Base-by-base conservation (phyloP, 2,113 vertebrate genomes). In the Nothocercus julius region DNA sequence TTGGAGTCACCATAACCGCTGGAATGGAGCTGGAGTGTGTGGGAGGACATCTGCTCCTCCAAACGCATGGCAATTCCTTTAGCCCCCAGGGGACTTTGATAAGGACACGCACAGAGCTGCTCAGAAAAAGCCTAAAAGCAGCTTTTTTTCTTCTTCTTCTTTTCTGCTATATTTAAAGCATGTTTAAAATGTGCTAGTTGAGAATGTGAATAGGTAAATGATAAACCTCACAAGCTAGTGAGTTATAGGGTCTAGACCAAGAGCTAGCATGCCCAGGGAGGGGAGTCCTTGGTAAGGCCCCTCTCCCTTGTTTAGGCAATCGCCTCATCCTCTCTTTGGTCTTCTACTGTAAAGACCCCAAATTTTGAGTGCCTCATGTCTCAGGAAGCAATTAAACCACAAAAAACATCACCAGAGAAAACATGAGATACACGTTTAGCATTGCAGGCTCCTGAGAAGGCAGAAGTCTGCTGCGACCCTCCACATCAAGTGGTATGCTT, bases 341-440 rank as follows among this genome's bases (percentile, higher is more conserved):
- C 58, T 44, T 45, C 11, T 8, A 14, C 44, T 5, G 28, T 6
- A 17, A 5, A 27, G 28, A 4, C 0, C 32, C 34, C 10, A 28
- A 54, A 13, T 18, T 13, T 42, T 18, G 27, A 12, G 62, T 19
- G 24, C 30, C 14, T 19, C 1, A 3, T 24, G 42, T 45, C 34
- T 45, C 11, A 4, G 32, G 40, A 45, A 45, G 56, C 25, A 61
- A 66, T 30, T 4, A 9, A 30, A 30, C 7, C 40, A 6, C 32
- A 32, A n/a, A 70, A 47, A 3, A 6, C 18, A 30, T 81, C 22
- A 1, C 47, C 38, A 13, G 38, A 70, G 89, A 36, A 61, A 51
- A 44, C 2, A 1, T 6, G 8, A 53, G 61, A 68, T 27, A 47
- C 16, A 32, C 68, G 5, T 32, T 75, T 27, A 82, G 54, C 79